phyloP scores from a whole-genome alignment of 2,113 vertebrate genomes.

The Lanius collurio region DNA sequence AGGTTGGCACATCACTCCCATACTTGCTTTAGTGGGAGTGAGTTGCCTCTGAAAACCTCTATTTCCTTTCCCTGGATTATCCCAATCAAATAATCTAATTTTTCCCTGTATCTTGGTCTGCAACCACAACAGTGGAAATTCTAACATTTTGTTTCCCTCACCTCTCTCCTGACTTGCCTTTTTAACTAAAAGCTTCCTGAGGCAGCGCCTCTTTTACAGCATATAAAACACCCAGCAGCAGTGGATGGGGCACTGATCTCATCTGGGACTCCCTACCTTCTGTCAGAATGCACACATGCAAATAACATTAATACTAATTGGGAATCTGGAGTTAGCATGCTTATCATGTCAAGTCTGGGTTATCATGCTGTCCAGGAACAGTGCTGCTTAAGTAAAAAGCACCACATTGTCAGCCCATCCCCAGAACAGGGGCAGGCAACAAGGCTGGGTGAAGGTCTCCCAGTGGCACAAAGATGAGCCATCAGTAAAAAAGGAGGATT shows the following conservation, averaged over 20 bases:
- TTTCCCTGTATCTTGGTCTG: not conserved
- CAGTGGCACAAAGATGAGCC: not conserved
- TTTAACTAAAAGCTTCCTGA: not conserved
- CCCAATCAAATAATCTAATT: not conserved
- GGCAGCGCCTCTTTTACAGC: not conserved
- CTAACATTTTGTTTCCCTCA: not conserved
- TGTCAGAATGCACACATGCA: not conserved
- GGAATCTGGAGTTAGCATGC: not conserved
- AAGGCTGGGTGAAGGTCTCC: not conserved
- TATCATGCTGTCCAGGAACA: not conserved
- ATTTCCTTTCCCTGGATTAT: slow-evolving; percentile 5
- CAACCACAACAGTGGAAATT: not conserved
- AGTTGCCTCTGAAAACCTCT: slow-evolving; percentile 46
- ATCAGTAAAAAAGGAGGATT: not conserved
- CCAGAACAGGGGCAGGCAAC: not conserved
- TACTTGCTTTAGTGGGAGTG: slow-evolving; percentile 42
- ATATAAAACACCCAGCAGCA: not conserved
- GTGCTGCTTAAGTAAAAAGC: not conserved
- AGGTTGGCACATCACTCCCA: slow-evolving; percentile 61
- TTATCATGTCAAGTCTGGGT: not conserved
- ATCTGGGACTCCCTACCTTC: not conserved
- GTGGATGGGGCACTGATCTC: not conserved
- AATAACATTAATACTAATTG: not conserved
- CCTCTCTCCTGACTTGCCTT: not conserved
- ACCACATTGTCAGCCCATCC: not conserved